phyloP scores from a whole-genome alignment of 2,113 vertebrate species.

The Coregonus clupeaformis region DNA sequence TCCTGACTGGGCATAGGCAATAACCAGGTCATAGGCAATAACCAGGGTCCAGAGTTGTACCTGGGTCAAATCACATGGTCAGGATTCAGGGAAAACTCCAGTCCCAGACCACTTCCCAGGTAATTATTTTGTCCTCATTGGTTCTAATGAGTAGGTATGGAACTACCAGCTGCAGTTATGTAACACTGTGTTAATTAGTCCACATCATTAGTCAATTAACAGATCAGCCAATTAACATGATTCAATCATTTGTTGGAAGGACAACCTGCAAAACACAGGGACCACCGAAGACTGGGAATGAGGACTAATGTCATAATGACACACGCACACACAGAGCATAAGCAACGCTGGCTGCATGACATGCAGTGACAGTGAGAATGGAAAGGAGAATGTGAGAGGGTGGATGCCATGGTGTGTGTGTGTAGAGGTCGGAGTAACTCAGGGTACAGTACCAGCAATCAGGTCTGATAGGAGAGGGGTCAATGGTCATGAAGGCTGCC shows the following conservation, averaged over 20 bases:
- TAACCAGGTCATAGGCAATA: not conserved
- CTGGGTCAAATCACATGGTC: no score
- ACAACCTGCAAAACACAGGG: constrained; percentile 48
- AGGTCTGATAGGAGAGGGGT: not conserved
- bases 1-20: not conserved
- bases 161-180: constrained; percentile 56
- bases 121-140: no score
- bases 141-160: no score
- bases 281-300: constrained; percentile 22
- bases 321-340: constrained; percentile 18
- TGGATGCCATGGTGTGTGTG: constrained; percentile 9
- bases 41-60: not conserved
- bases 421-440: constrained; percentile 2
- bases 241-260: constrained; percentile 57
- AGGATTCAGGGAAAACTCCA: no score
- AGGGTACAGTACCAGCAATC: not conserved
- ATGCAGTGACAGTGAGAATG: constrained; percentile 45
- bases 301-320: constrained; percentile 6
- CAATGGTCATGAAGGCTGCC: not conserved
- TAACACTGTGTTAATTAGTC: constrained; percentile 53
- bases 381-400: constrained; percentile 19
- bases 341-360: constrained; percentile 16
- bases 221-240: constrained; percentile 53
- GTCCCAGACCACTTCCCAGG: no score
- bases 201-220: constrained; percentile 21